Conservation (phyloP, 2,888 invertebrate species). For the Helicoverpa assulta region DNA sequence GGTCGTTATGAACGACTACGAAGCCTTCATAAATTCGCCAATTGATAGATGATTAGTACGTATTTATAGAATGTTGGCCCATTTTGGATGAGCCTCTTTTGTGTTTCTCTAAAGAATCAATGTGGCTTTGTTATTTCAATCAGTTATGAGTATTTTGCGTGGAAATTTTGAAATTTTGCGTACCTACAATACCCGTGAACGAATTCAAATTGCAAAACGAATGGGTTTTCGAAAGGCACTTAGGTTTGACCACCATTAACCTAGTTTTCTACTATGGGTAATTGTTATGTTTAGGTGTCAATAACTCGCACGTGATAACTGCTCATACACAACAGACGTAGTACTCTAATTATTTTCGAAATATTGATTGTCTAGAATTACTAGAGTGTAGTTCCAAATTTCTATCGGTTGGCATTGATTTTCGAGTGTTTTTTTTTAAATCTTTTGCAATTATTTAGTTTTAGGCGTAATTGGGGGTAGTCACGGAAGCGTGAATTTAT, state of each 20-base stretch:
- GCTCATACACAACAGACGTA: conserved; percentile 19
- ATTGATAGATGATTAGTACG: conserved; percentile 77
- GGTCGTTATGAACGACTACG: conserved; percentile 83
- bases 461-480: conserved; percentile 74
- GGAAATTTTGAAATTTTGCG: neutral
- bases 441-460: conserved; percentile 75
- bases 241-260: conserved; percentile 26
- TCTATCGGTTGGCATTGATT: conserved; percentile 83
- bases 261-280: conserved; percentile 32
- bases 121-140: conserved; percentile 13
- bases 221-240: conserved; percentile 33
- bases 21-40: conserved; percentile 82
- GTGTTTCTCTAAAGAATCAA: conserved; percentile 26
- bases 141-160: neutral
- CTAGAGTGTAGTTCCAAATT: conserved; percentile 77
- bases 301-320: conserved; percentile 42
- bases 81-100: conserved; percentile 37
- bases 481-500: conserved; percentile 81
- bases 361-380: conserved; percentile 76
- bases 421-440: conserved; percentile 63
- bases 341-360: conserved; percentile 72
- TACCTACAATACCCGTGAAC: neutral
- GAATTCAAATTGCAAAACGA: conserved; percentile 22
- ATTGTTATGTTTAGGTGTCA: conserved; percentile 44
- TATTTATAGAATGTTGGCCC: conserved; percentile 68